A percentile compares a stretch with the other conserved stretches of the same genome.
These are phyloP conservation scores for Manis crassicaudata DNA, from an alignment of 2,797 vertebrate genomes.

Conservation along the genomic window DNA sequence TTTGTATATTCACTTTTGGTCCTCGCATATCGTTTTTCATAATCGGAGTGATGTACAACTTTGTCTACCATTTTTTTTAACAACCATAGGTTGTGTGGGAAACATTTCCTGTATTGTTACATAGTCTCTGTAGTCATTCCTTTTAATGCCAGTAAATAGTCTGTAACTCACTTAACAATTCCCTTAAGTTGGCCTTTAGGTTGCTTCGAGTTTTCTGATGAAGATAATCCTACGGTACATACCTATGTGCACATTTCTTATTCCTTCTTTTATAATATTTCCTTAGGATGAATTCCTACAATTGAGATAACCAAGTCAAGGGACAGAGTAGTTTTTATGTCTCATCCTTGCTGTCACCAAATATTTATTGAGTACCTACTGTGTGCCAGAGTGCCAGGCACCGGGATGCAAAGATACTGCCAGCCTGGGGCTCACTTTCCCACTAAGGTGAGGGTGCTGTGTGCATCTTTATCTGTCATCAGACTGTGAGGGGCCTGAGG, in stretches of 20 bases:
- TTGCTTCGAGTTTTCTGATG: slow-evolving; percentile 41
- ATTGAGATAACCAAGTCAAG: not conserved
- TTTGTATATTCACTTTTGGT: not conserved
- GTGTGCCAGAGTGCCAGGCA: not conserved
- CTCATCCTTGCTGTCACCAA: not conserved
- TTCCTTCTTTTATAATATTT: slow-evolving; percentile 36
- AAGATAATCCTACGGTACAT: not conserved
- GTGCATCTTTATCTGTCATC: not conserved
- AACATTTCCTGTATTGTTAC: not conserved
- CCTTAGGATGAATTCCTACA: not conserved
- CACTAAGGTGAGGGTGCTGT: not conserved
- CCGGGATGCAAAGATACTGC: not conserved
- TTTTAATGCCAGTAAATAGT: not conserved
- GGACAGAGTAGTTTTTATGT: not conserved
- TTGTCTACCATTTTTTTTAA: not conserved
- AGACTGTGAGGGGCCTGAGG: not conserved
- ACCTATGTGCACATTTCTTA: not conserved
- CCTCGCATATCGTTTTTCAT: slow-evolving; percentile 22
- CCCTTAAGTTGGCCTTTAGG: not conserved
- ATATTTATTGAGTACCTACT: slow-evolving; percentile 12
- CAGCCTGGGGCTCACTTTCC: too few species aligned
- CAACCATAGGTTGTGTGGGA: not conserved
- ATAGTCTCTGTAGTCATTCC: not conserved
- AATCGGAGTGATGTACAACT: slow-evolving; percentile 22
- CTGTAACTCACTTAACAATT: not conserved